Evolutionary conservation across 2,113 vertebrate genomes (phyloP).

Genomic region (Silurus asotus): DNA sequence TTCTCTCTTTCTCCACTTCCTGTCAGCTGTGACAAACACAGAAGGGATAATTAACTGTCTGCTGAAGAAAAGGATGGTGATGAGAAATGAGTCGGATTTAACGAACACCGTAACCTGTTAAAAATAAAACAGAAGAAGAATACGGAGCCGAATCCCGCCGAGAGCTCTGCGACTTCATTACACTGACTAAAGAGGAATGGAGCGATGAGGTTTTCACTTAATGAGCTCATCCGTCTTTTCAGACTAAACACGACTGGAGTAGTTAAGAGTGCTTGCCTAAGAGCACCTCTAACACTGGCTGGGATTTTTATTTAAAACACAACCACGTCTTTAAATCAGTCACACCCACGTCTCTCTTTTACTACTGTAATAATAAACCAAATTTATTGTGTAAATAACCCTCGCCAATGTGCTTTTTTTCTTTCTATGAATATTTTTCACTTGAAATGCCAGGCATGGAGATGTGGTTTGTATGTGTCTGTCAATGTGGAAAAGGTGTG

Average conservation of each 20-base stretch:
- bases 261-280: not conserved
- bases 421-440: not conserved
- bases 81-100: not conserved
- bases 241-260: not conserved
- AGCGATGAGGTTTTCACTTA: not conserved
- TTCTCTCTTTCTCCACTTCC: not conserved
- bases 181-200: not conserved
- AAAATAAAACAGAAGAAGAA: not conserved
- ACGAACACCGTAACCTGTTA: not conserved
- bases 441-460: too few relatives aligned
- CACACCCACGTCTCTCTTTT: not conserved
- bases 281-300: not conserved
- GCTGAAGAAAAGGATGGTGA: not conserved
- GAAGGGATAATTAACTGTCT: slow-evolving; percentile 10
- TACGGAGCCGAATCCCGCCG: not conserved
- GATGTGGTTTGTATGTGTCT: not conserved
- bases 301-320: not conserved
- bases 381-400: not conserved
- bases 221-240: not conserved
- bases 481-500: not conserved
- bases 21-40: slow-evolving; percentile 7
- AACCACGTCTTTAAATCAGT: not conserved
- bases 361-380: not conserved
- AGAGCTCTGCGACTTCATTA: not conserved
- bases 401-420: not conserved